Conservation (phyloP, 2,888 invertebrate genomes). For the Cephus nigrinus region DNA sequence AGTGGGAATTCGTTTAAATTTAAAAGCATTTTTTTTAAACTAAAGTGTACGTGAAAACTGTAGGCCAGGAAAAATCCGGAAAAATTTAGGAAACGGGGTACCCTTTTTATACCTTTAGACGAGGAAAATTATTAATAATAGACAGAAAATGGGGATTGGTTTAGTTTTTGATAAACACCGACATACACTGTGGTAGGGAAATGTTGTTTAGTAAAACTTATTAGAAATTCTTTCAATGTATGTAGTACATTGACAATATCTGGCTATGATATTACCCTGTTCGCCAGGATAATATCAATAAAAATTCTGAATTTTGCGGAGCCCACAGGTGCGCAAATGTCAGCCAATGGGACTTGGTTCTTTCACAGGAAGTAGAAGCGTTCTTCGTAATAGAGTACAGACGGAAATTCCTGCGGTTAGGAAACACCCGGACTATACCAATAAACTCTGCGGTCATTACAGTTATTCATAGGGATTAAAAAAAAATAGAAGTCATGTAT, state of each 20-base stretch:
- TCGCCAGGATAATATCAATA: neutral
- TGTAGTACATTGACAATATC: neutral
- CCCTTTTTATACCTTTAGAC: neutral
- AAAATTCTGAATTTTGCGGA: neutral
- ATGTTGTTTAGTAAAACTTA: slow-evolving; percentile 26
- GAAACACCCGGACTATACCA: neutral
- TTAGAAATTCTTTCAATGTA: slow-evolving; percentile 29
- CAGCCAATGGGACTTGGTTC: neutral
- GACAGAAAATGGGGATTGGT: neutral
- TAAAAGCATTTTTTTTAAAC: neutral
- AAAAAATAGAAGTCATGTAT: neutral
- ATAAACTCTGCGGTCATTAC: neutral
- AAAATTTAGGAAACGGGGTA: neutral
- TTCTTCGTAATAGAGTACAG: neutral
- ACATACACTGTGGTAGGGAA: neutral
- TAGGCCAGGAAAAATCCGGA: neutral
- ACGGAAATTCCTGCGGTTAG: neutral
- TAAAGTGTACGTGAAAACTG: neutral
- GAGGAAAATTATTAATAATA: neutral
- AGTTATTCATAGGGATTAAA: neutral
- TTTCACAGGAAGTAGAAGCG: neutral
- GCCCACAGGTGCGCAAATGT: neutral
- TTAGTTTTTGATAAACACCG: neutral
- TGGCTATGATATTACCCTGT: neutral
- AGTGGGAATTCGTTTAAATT: neutral